Base-by-base conservation (phyloP, 2,797 vertebrate species). In the Microctenopoma steveboyesi region DNA sequence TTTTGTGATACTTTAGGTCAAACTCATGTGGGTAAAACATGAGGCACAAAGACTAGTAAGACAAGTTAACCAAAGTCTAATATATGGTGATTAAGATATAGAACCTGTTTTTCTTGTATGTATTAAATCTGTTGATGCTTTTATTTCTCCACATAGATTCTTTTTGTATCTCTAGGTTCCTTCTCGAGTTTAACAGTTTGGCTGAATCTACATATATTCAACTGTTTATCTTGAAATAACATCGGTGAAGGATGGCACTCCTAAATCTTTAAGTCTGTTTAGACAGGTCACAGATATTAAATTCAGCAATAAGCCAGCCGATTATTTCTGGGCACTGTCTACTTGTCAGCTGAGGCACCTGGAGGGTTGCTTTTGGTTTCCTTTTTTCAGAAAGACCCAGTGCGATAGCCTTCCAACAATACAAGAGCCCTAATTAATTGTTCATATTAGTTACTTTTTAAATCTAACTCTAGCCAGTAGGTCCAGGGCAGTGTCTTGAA, bases 361-460 rank as follows among this genome's bases (percentile, higher is more conserved):
- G 59, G 12, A 81, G 74, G 69, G 76, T 76, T 35, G 70, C 57
- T 37, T 46, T 59, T 49, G 55, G 70, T 64, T 69, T 33, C 30
- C 14, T 30, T 30, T 56, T 57, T 72, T 74, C 54, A 77, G 55
- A 52, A 79, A 75, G 76, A 81, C 78, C 82, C 57, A 71, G 59
- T 54, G 63, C 79, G 56, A 75, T 37, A 18, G 30, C 22, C n/a
- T 49, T 52, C 52, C 12, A 78, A 76, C 30, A 42, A 78, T 67
- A 57, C 59, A 74, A 62, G 78, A 88, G 61, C 76, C 68, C 60
- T 89, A 89, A 92, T 93, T 81, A 82, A 90, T 88, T 81, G 91
- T 94, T 93, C 75, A 93, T 89, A 86, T 91, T 92, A 89, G 86
- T 92, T 91, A 93, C 85, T 92, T 91, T 94, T 89, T 82, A 92